A percentile compares a stretch with the other conserved stretches of the same genome.
phyloP scores from a whole-genome alignment of 2,888 invertebrate genomes.

The Morpho achilles region DNA sequence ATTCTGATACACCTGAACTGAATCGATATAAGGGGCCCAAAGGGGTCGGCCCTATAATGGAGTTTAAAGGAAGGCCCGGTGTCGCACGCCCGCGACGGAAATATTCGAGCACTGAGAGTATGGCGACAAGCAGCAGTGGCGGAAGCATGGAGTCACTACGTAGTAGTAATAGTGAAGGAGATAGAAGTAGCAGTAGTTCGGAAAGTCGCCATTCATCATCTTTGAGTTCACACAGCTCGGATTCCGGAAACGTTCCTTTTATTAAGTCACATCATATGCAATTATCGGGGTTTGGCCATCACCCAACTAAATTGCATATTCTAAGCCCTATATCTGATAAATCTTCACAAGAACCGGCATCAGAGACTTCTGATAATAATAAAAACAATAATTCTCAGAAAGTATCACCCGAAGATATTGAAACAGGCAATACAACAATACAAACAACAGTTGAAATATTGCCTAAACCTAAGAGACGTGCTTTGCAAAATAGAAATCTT shows the following conservation, averaged over 20 bases:
- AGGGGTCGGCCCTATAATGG: constrained; percentile 80
- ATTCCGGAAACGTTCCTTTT: constrained; percentile 83
- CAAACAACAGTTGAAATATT: constrained; percentile 72
- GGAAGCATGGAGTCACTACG: constrained; percentile 93
- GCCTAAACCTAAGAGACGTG: constrained; percentile 81
- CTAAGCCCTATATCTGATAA: constrained; percentile 94
- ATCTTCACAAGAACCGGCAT: constrained; percentile 91
- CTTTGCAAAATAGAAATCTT: constrained; percentile 88
- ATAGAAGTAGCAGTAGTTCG: constrained; percentile 90
- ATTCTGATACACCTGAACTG: constrained; percentile 76
- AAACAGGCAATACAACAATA: constrained; percentile 60
- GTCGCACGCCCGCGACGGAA: constrained; percentile 75
- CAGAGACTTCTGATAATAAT: constrained; percentile 90
- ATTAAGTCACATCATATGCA: constrained; percentile 81
- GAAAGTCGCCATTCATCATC: constrained; percentile 91
- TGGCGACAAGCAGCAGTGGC: constrained; percentile 92
- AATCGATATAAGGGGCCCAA: constrained; percentile 77
- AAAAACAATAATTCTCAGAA: constrained; percentile 88
- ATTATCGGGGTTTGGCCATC: constrained; percentile 84
- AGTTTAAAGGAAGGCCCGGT: constrained; percentile 81
- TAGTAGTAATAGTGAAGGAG: constrained; percentile 93
- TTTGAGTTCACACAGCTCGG: constrained; percentile 91
- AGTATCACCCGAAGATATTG: constrained; percentile 84
- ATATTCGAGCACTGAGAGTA: constrained; percentile 91
- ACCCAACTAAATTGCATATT: constrained; percentile 89